Evolutionary conservation across 2,797 vertebrate species (phyloP).

Genomic region (Florisuga fusca): DNA sequence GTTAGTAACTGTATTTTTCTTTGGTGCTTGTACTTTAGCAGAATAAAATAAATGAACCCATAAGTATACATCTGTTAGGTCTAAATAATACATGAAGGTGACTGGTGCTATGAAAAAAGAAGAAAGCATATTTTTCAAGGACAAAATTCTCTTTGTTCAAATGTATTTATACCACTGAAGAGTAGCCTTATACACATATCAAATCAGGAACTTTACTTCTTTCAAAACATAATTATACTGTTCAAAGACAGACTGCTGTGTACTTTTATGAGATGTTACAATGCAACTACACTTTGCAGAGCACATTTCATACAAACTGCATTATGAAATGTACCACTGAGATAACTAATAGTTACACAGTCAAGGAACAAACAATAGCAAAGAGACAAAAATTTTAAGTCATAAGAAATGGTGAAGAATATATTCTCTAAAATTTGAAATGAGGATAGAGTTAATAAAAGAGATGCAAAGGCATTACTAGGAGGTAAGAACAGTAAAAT

Average conservation of each 20-base stretch:
- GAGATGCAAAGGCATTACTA: background rate
- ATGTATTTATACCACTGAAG: slow-evolving; percentile 8
- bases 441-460: background rate
- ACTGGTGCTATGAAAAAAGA: background rate
- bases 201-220: slow-evolving; percentile 18
- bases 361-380: slow-evolving; percentile 44
- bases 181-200: background rate
- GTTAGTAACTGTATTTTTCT: slow-evolving; percentile 24
- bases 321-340: slow-evolving; percentile 17
- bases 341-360: slow-evolving; percentile 43
- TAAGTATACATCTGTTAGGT: background rate
- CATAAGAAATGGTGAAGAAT: background rate
- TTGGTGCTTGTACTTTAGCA: background rate
- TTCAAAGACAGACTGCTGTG: slow-evolving; percentile 38
- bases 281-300: background rate
- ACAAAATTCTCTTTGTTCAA: slow-evolving; percentile 2
- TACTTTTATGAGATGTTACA: slow-evolving; percentile 19
- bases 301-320: background rate
- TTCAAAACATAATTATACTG: slow-evolving; percentile 54
- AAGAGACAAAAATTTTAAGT: background rate
- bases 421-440: background rate
- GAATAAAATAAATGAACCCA: slow-evolving; percentile 20
- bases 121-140: slow-evolving; percentile 27
- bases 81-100: slow-evolving; percentile 52
- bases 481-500: background rate